Evolutionary conservation across 2,888 invertebrate species (phyloP).

Genomic region (Sphecodes monilicornis): DNA sequence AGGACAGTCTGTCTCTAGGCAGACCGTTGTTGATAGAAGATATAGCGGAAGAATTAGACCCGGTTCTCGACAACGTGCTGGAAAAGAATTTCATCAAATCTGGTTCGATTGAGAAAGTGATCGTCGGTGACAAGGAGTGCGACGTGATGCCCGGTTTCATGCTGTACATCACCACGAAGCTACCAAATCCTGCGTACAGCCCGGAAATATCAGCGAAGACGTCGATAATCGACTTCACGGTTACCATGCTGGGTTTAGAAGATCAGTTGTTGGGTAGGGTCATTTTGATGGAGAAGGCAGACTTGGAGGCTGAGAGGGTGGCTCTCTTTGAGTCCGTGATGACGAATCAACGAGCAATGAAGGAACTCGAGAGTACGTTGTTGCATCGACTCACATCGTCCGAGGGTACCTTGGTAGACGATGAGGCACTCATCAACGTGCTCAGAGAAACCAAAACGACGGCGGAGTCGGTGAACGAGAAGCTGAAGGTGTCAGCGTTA

Average conservation of each 20-base stretch:
- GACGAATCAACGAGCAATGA: conserved; percentile 98
- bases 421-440: conserved; percentile 96
- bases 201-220: conserved; percentile 99
- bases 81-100: conserved; percentile 99
- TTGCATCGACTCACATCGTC: conserved; percentile 96
- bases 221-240: conserved; percentile 98
- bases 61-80: conserved; percentile 97
- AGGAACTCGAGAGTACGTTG: conserved; percentile 96
- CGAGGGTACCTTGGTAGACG: conserved; percentile 97
- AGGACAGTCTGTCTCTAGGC: conserved; percentile 94
- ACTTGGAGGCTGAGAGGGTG: conserved; percentile 96
- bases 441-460: conserved; percentile 93
- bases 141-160: conserved; percentile 98
- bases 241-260: conserved; percentile 97
- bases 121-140: conserved; percentile 98
- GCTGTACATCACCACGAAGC: conserved; percentile 97
- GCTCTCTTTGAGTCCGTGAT: conserved; percentile 97
- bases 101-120: conserved; percentile 97
- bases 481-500: conserved; percentile 95
- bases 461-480: conserved; percentile 97
- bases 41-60: conserved; percentile 97
- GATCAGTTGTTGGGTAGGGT: conserved; percentile 97
- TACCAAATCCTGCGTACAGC: conserved; percentile 98
- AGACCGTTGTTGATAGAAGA: conserved; percentile 97
- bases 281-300: conserved; percentile 98